Conservation (phyloP, 2,888 invertebrate species). For the Encarsia formosa region DNA sequence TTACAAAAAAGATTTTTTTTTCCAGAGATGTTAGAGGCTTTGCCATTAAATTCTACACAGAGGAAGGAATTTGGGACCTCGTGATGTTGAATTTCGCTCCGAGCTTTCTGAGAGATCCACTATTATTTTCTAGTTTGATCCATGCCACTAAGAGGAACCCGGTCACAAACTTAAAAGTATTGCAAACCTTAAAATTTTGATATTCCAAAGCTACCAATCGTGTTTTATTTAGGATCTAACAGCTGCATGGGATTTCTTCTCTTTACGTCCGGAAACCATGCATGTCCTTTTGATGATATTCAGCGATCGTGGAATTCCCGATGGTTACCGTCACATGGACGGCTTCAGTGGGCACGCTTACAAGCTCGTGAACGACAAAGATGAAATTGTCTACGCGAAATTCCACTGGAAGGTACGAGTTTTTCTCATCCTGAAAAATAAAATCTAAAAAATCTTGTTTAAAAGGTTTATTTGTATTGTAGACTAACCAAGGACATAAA, state of each 20-base stretch:
- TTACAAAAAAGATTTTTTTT: no score
- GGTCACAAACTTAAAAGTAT: constrained; percentile 75
- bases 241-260: constrained; percentile 95
- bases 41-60: constrained; percentile 90
- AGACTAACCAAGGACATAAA: constrained; percentile 86
- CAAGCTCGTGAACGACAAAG: constrained; percentile 76
- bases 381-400: constrained; percentile 78
- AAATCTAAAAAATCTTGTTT: background rate
- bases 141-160: constrained; percentile 97
- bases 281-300: constrained; percentile 85
- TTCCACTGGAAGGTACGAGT: constrained; percentile 88
- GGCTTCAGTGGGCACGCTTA: constrained; percentile 95
- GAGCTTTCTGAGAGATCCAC: constrained; percentile 87
- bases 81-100: constrained; percentile 92
- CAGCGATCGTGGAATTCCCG: constrained; percentile 89
- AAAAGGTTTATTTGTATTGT: background rate
- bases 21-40: constrained; percentile 87
- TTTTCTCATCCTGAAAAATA: no score
- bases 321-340: constrained; percentile 90
- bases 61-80: constrained; percentile 89
- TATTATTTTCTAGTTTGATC: constrained; percentile 90
- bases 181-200: background rate
- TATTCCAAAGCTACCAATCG: no score
- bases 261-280: constrained; percentile 78
- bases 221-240: constrained; percentile 66